Base-by-base conservation (phyloP, 2,797 vertebrate species). In the Fistularia tabacaria region DNA sequence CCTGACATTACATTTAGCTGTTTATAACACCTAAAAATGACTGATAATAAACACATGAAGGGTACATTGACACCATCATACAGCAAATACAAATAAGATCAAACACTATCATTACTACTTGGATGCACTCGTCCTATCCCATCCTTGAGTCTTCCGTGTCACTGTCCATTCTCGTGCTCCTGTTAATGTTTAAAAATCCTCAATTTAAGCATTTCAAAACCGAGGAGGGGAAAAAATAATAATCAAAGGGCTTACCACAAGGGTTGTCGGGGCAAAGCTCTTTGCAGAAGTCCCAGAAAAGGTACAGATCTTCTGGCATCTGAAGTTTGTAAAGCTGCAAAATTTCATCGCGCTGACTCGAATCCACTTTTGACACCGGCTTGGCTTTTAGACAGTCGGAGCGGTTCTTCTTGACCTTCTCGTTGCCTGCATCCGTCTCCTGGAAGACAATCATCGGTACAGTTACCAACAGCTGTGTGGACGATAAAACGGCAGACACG, bases 211-310 rank as follows among this genome's bases (percentile, higher is more conserved):
- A 25, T 25, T 25, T 25, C 25, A 25, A 2, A 25, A 25, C 25
- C 25, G 5, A 25, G 25, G 25, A 25, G 25, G 41, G 12, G 12
- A 42, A 42, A n/a, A 42, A 42, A 8, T 40, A 40, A 8, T 2
- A 8, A 40, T 8, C 13, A 36, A 2, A 41, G 0, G 57, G 64
- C 86, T 61, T 84, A 99, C 97, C 94, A 71, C 87, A 73, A 9
- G 95, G 94, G 55, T 89, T 85, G 43, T 92, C 92, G 9, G 92
- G 84, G 68, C 88, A 73, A 50, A 95, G 86, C 0, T 90, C 88
- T 61, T 91, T 89, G 85, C 96, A 99, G 77, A 98, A 94, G 52
- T 92, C 92, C 97, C 97, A 99, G 57, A 99, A 95, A 49, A 94
- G 91, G 66, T 92, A 98, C 70, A 98, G 92, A 69, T 99, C 96